Base-by-base conservation (phyloP, 1,140 invertebrate species). In the Lepeophtheirus salmonis region DNA sequence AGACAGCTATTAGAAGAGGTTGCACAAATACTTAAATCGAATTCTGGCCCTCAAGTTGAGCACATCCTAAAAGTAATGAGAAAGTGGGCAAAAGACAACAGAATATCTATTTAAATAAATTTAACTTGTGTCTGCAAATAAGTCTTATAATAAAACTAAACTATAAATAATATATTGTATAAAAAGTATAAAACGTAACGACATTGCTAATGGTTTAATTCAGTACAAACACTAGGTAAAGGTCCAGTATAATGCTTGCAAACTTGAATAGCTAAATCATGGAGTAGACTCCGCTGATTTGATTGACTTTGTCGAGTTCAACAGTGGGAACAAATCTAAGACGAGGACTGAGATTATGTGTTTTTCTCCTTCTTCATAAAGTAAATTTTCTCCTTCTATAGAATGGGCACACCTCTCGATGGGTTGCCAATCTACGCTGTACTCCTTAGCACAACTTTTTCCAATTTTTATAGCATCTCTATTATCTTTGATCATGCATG, bases 71-170 rank as follows among this genome's bases (percentile, higher is more conserved):
- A 83, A 64, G 81, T 87, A 0, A 90, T 96, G 72, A 80, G 82
- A 60, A 84, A 84, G 65, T 94, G 90, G 86, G 86, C 86, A 0
- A 91, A 88, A 70, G 86, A 90, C 62, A 84, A 85, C 66, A 72
- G 76, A 65, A 65, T 81, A 1, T 74, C 70, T 63, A 65, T 75
- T 26, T 64, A 57, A 61, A 3, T 14, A 24, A 6, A 58, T 41
- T 41, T n/a, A n/a, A n/a, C n/a, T n/a, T n/a, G n/a, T n/a, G n/a
- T n/a, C n/a, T n/a, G n/a, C n/a, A n/a, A n/a, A n/a, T n/a, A n/a
- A n/a, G n/a, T n/a, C n/a, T n/a, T n/a, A n/a, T n/a, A n/a, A n/a
- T n/a, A n/a, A n/a, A n/a, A n/a, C n/a, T n/a, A n/a, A n/a, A n/a
- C n/a, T n/a, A n/a, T n/a, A n/a, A n/a, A n/a, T n/a, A n/a, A n/a